phyloP scores from a whole-genome alignment of 2,113 vertebrate genomes.

The Phoenicopterus ruber region DNA sequence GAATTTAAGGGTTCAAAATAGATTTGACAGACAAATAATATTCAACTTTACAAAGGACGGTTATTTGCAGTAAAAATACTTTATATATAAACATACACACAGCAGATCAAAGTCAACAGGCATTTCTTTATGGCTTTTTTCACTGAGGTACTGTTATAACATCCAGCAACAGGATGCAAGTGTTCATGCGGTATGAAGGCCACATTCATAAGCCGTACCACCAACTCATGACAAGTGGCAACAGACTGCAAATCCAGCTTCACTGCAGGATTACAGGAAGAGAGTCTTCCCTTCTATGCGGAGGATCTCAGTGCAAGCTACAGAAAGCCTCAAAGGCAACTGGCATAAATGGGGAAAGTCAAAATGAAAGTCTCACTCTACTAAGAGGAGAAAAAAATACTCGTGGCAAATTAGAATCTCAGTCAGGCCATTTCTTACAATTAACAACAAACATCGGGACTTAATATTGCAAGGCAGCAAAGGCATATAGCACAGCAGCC shows the following conservation, averaged over 20 bases:
- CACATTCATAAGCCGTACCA: constrained; percentile 23
- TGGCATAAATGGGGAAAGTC: not conserved
- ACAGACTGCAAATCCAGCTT: not conserved
- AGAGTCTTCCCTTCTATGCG: not conserved
- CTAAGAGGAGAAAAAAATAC: not conserved
- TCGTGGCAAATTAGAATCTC: not conserved
- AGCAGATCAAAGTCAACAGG: constrained; percentile 61
- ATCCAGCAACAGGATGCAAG: constrained; percentile 40
- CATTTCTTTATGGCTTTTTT: constrained; percentile 78
- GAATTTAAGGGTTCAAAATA: not conserved
- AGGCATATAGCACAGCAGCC: not conserved
- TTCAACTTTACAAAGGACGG: constrained; percentile 16
- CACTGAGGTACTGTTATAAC: constrained; percentile 67
- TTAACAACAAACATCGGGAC: constrained; percentile 2
- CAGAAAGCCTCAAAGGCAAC: constrained; percentile 35
- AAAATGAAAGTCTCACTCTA: not conserved
- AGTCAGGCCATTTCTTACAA: not conserved
- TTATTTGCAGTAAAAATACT: constrained; percentile 50
- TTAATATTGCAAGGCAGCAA: not conserved
- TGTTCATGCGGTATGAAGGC: not conserved
- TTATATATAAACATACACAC: constrained; percentile 15
- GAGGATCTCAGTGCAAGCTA: constrained; percentile 3
- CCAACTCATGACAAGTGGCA: not conserved
- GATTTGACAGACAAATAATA: constrained; percentile 7
- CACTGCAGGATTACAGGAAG: not conserved